phyloP scores from a whole-genome alignment of 2,888 invertebrate genomes.

The Rhagonycha fulva region DNA sequence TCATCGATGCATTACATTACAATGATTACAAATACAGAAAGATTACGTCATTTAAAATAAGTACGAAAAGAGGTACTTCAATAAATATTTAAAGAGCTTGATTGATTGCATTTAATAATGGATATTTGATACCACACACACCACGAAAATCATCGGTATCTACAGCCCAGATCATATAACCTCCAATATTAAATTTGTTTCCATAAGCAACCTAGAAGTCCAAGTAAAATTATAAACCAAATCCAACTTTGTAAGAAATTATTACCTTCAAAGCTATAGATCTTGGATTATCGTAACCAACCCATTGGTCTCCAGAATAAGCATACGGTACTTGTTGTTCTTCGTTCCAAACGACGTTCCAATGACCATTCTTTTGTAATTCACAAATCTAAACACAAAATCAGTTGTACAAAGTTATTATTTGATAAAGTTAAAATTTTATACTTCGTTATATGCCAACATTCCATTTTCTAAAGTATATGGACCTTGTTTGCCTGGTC shows the following conservation, averaged over 20 bases:
- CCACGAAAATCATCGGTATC: conserved; percentile 79
- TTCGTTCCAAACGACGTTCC: conserved; percentile 46
- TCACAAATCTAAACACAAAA: conserved; percentile 43
- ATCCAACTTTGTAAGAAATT: neutral
- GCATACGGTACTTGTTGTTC: conserved; percentile 55
- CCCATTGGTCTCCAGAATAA: conserved; percentile 49
- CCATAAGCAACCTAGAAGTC: conserved; percentile 44
- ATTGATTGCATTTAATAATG: conserved; percentile 66
- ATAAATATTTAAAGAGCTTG: neutral
- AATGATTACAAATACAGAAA: neutral
- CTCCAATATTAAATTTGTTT: conserved; percentile 57
- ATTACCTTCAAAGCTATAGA: conserved; percentile 50
- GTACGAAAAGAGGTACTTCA: too few species aligned
- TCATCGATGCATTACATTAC: neutral
- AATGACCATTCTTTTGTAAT: conserved; percentile 36
- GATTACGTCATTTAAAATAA: too few species aligned
- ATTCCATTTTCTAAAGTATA: conserved; percentile 66
- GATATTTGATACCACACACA: conserved; percentile 64
- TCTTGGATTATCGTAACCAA: conserved; percentile 52
- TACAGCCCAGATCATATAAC: conserved; percentile 79
- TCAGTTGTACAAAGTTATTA: neutral
- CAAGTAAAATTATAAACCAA: conserved; percentile 55
- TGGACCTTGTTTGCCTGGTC: conserved; percentile 65
- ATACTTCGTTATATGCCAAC: conserved; percentile 76
- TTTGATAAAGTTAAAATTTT: neutral